phyloP scores from a whole-genome alignment of 1,140 invertebrate genomes.

The Paralvinella palmiformis region DNA sequence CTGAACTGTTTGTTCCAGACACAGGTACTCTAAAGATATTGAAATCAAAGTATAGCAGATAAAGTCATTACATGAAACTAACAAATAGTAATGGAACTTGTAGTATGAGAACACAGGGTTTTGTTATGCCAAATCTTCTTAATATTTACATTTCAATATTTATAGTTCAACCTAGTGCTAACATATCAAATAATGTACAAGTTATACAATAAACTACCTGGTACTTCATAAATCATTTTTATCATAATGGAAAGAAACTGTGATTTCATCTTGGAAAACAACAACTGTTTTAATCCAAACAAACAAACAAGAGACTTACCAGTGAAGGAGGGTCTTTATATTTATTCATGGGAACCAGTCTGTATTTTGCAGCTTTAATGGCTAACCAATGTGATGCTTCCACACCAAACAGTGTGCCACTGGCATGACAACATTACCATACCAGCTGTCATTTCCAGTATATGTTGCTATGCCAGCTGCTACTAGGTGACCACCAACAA shows the following conservation, averaged over 20 bases:
- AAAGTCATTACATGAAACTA: no score
- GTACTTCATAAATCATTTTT: background rate
- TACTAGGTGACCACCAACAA: slow-evolving; percentile 20
- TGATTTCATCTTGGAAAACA: background rate
- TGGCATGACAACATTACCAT: slow-evolving; percentile 56
- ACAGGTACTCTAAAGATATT: slow-evolving; percentile 62
- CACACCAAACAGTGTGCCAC: slow-evolving; percentile 33
- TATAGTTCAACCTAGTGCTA: no score
- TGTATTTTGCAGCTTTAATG: slow-evolving; percentile 67
- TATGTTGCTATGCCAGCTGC: slow-evolving; percentile 31
- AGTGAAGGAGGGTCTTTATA: slow-evolving; percentile 31
- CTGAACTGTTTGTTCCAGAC: slow-evolving; percentile 65
- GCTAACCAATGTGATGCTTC: slow-evolving; percentile 75
- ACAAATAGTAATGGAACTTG: no score
- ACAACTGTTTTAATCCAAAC: no score
- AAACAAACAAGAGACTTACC: slow-evolving; percentile 31
- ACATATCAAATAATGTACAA: no score
- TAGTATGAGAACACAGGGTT: no score
- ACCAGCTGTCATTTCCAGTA: slow-evolving; percentile 67
- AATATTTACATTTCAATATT: no score
- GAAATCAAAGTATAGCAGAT: no score
- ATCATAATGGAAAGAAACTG: background rate
- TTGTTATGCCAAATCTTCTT: no score
- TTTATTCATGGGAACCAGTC: slow-evolving; percentile 56
- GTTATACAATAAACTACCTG: no score